Evolutionary conservation across 2,888 invertebrate species (phyloP), one percentile per base, ranked within the genome.

Genomic region (Prosapia bicincta): DNA sequence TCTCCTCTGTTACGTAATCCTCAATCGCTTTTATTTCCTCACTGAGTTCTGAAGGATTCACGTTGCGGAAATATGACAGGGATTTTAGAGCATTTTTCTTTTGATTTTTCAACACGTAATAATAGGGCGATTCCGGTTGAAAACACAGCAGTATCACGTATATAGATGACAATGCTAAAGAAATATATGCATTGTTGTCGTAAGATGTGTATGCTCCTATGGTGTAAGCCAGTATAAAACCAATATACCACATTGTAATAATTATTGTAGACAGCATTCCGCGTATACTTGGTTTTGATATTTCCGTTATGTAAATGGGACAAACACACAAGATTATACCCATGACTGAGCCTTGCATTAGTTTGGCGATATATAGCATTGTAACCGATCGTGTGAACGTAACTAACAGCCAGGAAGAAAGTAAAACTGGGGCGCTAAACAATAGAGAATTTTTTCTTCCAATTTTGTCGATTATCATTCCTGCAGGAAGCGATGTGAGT

Each of bases 101-200:
- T 32, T 86, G 84, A 0, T 86, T 87, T 75, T 86, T 86, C 82
- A 88, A 88, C 43, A 90, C 82, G 66, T 90, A 84, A 79, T 87
- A 89, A 79, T 89, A 89, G 0, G 90, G 90, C 0, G 90, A 89
- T 80, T 90, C 90, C 0, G 90, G 90, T 83, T 89, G 86, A 88
- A 88, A 89, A 13, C 84, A 66, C 43, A 76, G 89, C 0, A 85
- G 82, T 0, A 86, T 66, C 67, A 87, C 85, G 76, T 87, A 88
- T 24, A 85, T 77, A 3, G 78, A 26, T 0, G 78, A 77, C 9
- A 70, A 10, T 1, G 65, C n/a, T 15, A 74, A 20, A 9, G 68
- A 43, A 20, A 74, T 2, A 9, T 20, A 28, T n/a, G 74, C 74
- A 20, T 20, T 74, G 1, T 23, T 43, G 25, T 74, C 25, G 38